Base-by-base conservation (phyloP, 2,113 vertebrate genomes). In the Hippocampus comes region DNA sequence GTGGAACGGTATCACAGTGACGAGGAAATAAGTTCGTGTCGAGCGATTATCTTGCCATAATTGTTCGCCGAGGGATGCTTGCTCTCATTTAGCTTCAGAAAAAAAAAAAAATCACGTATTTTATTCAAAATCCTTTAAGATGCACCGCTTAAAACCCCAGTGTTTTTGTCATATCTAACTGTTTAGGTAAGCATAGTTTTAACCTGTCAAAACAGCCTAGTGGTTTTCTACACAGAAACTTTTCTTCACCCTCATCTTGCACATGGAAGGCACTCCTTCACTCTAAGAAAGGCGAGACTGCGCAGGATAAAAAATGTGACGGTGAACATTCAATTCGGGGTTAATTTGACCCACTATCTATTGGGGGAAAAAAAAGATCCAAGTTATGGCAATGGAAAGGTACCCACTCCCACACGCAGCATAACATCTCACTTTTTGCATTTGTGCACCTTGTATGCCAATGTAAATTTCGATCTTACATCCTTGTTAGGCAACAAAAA, bases 21-120 rank as follows among this genome's bases (percentile, higher is more conserved):
- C 85, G 72, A 84, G 84, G 77, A 90, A 87, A 77, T 80, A 71
- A 84, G 85, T 88, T 89, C 69, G 74, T 89, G 84, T 91, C 83
- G 85, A 87, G 78, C 80, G 79, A 89, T 87, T 87, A 85, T 85
- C 55, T 78, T 11, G 6, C 60, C n/a, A 65, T 83, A 82, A 84
- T 86, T 88, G 81, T 80, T 81, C 82, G 71, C 70, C 68, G 12
- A 79, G 82, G 73, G 81, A 87, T 72, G 61, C 68, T 73, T 74
- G 63, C 68, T 63, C 78, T 72, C 74, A 86, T 74, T 80, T 76
- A 78, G 10, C 20, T 11, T 21, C 18, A 18, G 18, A 17, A 51
- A 49, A 49, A 49, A 49, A 49, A 17, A 49, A 18, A 5, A 34
- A 5, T 34, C 30, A 34, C 30, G 0, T 34, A 34, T 34, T 34